Base-by-base conservation (phyloP, 2,113 vertebrate genomes). In the Ondatra zibethicus region DNA sequence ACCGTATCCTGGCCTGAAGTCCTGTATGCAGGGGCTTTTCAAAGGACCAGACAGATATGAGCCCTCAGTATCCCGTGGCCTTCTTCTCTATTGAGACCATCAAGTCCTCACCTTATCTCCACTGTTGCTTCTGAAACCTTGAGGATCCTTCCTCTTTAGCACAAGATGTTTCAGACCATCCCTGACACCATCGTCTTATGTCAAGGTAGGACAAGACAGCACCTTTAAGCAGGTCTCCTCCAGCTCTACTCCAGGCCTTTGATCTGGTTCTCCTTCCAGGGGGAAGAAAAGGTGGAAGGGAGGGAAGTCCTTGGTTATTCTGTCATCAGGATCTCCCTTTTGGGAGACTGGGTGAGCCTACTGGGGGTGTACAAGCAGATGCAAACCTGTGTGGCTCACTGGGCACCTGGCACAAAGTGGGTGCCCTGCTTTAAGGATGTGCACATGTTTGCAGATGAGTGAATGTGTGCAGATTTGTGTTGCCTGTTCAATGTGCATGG, bases 131-230 rank as follows among this genome's bases (percentile, higher is more conserved):
- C 94, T 84, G 66, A 89, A 39, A 97, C 97, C 94, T 98, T 97
- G 92, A 76, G 5, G 25, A 92, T 39, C n/a, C 36, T 94, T 96
- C 14, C 93, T 94, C 97, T 93, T 36, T 93, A 82, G 96, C 66
- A 55, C 89, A 99, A 98, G 99, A 99, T 99, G 99, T 99, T 99
- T 99, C 99, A 99, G 98, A 99, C 99, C 92, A 99, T 99, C 92
- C 99, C 99, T 92, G 99, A 99, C 99, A 99, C 99, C 99, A 55
- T 99, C 99, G 98, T 99, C 99, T 99, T 99, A 99, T 98, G 99
- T 99, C 99, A 99, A 99, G 99, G 99, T 99, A 99, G 99, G 99
- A 99, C 99, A 98, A 96, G 99, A 98, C 98, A 98, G 97, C 98
- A 97, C 98, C 98, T 99, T 99, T 98, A 97, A 98, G 92, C 99